A percentile compares a stretch with the other conserved stretches of the same genome.
Evolutionary conservation across 2,113 vertebrate genomes (phyloP).

Genomic region (Pheucticus melanocephalus): DNA sequence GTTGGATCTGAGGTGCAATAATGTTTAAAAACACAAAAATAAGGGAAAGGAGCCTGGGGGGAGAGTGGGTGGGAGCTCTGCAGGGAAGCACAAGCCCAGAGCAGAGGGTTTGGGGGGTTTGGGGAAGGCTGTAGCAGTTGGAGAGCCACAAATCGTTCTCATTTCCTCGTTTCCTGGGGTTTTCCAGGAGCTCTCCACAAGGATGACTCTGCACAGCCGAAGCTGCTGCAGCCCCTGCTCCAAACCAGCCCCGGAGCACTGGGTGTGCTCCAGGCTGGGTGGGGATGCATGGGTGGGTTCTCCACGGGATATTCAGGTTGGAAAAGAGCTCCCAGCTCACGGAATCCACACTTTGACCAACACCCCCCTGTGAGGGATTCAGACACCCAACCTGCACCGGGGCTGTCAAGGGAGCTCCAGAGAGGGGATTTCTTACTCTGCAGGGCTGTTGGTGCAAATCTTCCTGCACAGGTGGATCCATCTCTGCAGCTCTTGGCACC

Average conservation of each 20-base stretch:
- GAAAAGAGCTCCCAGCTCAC: background rate
- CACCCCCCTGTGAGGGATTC: fast-evolving
- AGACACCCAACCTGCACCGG: background rate
- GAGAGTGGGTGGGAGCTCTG: background rate
- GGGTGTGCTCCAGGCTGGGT: background rate
- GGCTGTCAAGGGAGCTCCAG: fast-evolving
- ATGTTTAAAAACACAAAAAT: background rate
- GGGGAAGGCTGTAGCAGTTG: background rate
- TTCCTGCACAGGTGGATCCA: too few species aligned
- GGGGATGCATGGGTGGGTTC: background rate
- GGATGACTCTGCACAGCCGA: background rate
- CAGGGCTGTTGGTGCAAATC: background rate
- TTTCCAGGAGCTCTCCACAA: fast-evolving
- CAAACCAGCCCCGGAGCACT: fast-evolving
- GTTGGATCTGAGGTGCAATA: slow-evolving; percentile 22
- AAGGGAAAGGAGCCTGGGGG: background rate
- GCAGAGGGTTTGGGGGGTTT: background rate
- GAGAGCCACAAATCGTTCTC: fast-evolving
- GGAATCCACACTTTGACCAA: fast-evolving
- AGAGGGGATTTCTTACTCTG: fast-evolving
- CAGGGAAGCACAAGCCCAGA: background rate
- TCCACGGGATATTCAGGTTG: fast-evolving
- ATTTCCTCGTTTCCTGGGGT: background rate
- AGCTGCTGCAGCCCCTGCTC: background rate
- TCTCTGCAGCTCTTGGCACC: background rate